A percentile compares a stretch with the other conserved stretches of the same genome.
These are phyloP conservation scores for Dendrocincla tyrannina DNA, from an alignment of 2,797 vertebrate species.

Conservation along the genomic window DNA sequence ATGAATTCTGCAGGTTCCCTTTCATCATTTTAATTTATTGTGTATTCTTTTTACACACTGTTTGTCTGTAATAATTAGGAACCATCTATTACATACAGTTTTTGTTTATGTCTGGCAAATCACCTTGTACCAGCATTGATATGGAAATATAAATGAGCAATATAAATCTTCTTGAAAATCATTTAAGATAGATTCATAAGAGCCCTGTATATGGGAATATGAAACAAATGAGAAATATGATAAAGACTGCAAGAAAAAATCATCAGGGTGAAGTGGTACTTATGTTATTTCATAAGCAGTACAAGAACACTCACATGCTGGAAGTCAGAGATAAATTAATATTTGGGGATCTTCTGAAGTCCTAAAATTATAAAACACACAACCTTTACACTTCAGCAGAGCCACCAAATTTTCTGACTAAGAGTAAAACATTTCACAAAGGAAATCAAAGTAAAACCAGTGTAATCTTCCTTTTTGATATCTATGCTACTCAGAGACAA, in stretches of 20 bases:
- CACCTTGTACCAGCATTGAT: not conserved
- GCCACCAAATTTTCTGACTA: not conserved
- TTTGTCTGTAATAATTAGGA: not conserved
- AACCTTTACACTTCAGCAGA: not conserved
- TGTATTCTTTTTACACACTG: not conserved
- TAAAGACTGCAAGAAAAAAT: not conserved
- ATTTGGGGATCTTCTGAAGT: not conserved
- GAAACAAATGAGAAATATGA: not conserved
- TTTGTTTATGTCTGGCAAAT: not conserved
- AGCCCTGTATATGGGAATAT: not conserved
- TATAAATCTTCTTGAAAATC: conserved; percentile 31
- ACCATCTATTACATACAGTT: not conserved
- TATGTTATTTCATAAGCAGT: not conserved
- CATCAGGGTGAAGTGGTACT: not conserved
- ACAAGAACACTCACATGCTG: not conserved
- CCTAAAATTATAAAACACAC: not conserved
- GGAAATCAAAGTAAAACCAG: not conserved
- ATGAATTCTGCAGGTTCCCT: not conserved
- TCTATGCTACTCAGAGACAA: not conserved
- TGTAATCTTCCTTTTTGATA: not conserved
- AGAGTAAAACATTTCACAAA: not conserved
- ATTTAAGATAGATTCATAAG: not conserved
- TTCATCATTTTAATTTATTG: not conserved
- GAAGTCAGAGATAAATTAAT: not conserved
- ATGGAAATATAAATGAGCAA: conserved; percentile 3